Evolutionary conservation across 2,113 vertebrate genomes (phyloP).

Genomic region (Terrapene triunguis): DNA sequence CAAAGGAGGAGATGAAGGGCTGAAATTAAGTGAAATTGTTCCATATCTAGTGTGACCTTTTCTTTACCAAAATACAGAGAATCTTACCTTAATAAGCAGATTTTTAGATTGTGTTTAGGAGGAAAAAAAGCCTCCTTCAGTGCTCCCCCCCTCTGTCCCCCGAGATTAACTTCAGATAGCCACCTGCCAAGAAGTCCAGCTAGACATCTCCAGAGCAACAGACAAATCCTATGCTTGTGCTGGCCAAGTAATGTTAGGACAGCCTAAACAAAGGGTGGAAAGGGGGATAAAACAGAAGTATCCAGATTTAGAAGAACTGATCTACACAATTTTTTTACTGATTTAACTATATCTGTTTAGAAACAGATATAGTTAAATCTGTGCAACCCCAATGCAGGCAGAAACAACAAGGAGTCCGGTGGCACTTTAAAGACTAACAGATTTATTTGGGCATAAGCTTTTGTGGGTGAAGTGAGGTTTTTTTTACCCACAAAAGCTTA

Average conservation of each 20-base stretch:
- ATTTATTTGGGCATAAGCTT: too few relatives aligned
- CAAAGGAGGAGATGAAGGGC: slow-evolving; percentile 40
- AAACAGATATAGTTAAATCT: not conserved
- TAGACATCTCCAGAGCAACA: slow-evolving; percentile 1
- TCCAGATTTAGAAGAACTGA: not conserved
- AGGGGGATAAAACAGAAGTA: not conserved
- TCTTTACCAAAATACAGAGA: slow-evolving; percentile 57
- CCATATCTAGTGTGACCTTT: slow-evolving; percentile 72
- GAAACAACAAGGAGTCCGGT: too few relatives aligned
- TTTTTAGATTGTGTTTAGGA: not conserved
- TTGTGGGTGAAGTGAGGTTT: too few relatives aligned
- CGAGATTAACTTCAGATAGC: slow-evolving; percentile 16
- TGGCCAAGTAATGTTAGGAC: not conserved
- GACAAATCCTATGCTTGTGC: not conserved
- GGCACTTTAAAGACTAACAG: too few relatives aligned
- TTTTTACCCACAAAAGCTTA: too few relatives aligned
- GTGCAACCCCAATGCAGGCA: not conserved
- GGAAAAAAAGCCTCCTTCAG: not conserved
- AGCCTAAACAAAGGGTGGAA: not conserved
- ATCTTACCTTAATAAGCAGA: slow-evolving; percentile 54
- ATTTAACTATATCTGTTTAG: not conserved
- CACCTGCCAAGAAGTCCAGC: not conserved
- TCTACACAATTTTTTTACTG: not conserved
- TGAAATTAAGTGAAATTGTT: slow-evolving; percentile 58
- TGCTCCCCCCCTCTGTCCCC: not conserved